Evolutionary conservation across 2,797 vertebrate genomes (phyloP).

Genomic region (Pangasius macronema): DNA sequence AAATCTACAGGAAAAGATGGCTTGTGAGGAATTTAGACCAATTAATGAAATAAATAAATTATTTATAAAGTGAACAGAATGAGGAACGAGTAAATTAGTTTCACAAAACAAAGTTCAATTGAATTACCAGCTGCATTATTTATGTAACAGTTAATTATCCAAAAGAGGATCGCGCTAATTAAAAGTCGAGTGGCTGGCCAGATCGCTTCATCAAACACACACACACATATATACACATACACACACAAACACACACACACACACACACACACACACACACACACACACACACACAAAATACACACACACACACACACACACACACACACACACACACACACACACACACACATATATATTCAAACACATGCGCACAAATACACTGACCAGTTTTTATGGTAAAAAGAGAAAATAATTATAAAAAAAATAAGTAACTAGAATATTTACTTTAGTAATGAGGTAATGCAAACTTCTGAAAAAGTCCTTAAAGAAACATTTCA

Average conservation of each 20-base stretch:
- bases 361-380: too few relatives aligned
- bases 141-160: conserved; percentile 29
- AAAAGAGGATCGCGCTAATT: conserved; percentile 16
- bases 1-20: neutral
- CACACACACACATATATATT: too few relatives aligned
- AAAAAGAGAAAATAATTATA: neutral
- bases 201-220: neutral
- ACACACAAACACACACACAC: neutral
- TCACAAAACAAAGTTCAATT: conserved; percentile 18
- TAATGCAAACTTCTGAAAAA: neutral
- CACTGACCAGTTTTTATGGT: neutral
- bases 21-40: neutral
- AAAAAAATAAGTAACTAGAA: neutral
- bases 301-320: too few relatives aligned
- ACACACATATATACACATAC: neutral
- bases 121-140: conserved; percentile 12
- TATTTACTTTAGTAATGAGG: neutral
- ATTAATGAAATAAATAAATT: conserved; percentile 15
- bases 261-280: neutral
- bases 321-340: too few relatives aligned
- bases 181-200: conserved; percentile 8
- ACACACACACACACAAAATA: too few relatives aligned
- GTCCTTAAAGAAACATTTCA: neutral
- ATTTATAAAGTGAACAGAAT: neutral
- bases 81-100: neutral